Base-by-base conservation (phyloP, 2,888 invertebrate species). In the Eueremaeus valkanovi region DNA sequence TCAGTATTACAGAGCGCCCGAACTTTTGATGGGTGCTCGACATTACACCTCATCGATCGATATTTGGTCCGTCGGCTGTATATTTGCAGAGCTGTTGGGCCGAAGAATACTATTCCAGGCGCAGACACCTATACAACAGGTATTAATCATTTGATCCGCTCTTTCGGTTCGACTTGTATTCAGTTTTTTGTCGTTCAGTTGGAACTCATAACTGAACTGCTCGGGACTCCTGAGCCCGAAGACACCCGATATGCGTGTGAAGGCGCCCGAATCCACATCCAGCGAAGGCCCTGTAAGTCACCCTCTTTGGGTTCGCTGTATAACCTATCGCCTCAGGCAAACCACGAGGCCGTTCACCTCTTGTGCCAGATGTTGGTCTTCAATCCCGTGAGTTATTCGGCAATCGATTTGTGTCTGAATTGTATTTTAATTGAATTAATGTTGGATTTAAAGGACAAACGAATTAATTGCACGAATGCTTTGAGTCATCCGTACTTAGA, bases 41-140 rank as follows among this genome's bases (percentile, higher is more conserved):
- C 95, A 97, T 84, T 99, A 99, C 86, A 91, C 93, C 9, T 92
- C 92, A 13, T 94, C 96, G 5, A 95, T 99, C 66, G 99, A 99
- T 84, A 94, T 99, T 74, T 99, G 99, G 99, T 95, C 95, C 61
- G 97, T 99, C 66, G 99, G 99, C 68, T 99, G 99, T 85, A 99
- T 99, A 84, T 98, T 99, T 84, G 98, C 97, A 51, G 99, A 99
- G 84, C 88, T 99, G 77, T 88, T 99, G 72, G 94, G 96, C 76
- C 87, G 98, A 79, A 88, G 97, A 81, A 99, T 99, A 81, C 88
- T 99, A 80, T 99, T 99, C 87, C 97, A 97, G 86, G 98, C 98
- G 58, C 95, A 95, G 85, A 96, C 92, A 85, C 97, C 98, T 24
- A 93, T 98, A 79, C 95, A 96, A 85, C 95, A 95, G 89, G 91